A percentile compares a stretch with the other conserved stretches of the same genome.
Evolutionary conservation across 2,113 vertebrate species (phyloP).

Genomic region (Ascaphus truei): DNA sequence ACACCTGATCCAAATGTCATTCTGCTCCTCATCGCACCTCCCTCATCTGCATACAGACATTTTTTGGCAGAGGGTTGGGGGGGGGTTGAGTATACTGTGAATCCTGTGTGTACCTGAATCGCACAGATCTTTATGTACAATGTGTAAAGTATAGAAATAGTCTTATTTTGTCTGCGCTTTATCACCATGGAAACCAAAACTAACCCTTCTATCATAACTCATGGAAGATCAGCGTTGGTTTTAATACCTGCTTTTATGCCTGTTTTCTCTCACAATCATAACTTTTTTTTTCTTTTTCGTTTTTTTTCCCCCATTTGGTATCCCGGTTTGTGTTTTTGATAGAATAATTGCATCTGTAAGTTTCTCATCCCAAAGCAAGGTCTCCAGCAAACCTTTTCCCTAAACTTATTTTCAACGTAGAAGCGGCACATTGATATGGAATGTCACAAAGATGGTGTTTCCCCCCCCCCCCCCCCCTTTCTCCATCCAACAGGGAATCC

Average conservation of each 20-base stretch:
- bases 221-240: slow-evolving; percentile 60
- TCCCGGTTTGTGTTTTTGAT: slow-evolving; percentile 64
- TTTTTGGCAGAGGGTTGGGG: too few relatives aligned
- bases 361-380: slow-evolving; percentile 59
- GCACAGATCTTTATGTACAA: too few relatives aligned
- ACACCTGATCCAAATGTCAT: too few relatives aligned
- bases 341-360: slow-evolving; percentile 60
- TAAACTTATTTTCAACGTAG: neutral
- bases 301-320: slow-evolving; percentile 57
- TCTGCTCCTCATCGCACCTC: too few relatives aligned
- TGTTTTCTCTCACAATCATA: slow-evolving; percentile 62
- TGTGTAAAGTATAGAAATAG: slow-evolving; percentile 49
- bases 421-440: neutral
- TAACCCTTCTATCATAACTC: slow-evolving; percentile 58
- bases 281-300: slow-evolving; percentile 57
- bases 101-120: too few relatives aligned
- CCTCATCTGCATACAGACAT: too few relatives aligned
- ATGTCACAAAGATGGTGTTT: neutral
- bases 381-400: slow-evolving; percentile 25
- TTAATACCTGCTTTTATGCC: slow-evolving; percentile 63
- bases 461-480: slow-evolving; percentile 18
- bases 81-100: too few relatives aligned
- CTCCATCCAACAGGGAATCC: slow-evolving; percentile 79
- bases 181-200: slow-evolving; percentile 55
- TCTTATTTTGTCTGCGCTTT: slow-evolving; percentile 60